Conservation (phyloP, 2,888 invertebrate species). For the Lymantria dispar region DNA sequence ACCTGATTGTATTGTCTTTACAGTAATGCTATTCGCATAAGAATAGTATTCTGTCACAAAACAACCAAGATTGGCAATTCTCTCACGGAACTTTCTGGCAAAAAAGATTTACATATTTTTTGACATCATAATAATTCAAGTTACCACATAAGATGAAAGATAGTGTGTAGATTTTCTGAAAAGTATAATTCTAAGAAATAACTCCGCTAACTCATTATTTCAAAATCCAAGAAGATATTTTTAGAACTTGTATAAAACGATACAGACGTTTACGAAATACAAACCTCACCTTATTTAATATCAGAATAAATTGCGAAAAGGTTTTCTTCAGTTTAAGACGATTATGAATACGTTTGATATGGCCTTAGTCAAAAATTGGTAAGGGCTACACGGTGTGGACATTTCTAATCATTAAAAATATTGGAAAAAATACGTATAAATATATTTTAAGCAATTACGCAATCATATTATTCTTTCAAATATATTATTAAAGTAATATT, state of each 20-base stretch:
- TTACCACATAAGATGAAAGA: not conserved
- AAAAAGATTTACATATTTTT: not conserved
- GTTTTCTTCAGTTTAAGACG: not conserved
- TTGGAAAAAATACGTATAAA: too few species aligned
- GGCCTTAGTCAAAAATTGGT: not conserved
- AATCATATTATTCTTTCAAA: too few species aligned
- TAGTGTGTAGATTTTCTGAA: not conserved
- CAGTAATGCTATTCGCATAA: not conserved
- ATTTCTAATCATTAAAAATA: not conserved
- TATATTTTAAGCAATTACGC: too few species aligned
- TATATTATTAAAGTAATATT: too few species aligned
- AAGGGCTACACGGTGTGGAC: not conserved
- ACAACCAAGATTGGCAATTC: not conserved
- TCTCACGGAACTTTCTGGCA: slow-evolving; percentile 5
- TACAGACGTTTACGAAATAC: not conserved
- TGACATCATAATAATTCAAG: slow-evolving; percentile 2
- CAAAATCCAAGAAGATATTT: not conserved
- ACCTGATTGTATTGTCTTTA: not conserved
- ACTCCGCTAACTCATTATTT: not conserved
- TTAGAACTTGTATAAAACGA: not conserved
- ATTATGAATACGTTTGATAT: not conserved
- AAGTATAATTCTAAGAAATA: not conserved
- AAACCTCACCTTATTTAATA: not conserved
- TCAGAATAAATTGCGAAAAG: not conserved
- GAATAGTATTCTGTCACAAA: slow-evolving; percentile 1